Base-by-base conservation (phyloP, 2,113 vertebrate species). In the Lipophrys pholis region DNA sequence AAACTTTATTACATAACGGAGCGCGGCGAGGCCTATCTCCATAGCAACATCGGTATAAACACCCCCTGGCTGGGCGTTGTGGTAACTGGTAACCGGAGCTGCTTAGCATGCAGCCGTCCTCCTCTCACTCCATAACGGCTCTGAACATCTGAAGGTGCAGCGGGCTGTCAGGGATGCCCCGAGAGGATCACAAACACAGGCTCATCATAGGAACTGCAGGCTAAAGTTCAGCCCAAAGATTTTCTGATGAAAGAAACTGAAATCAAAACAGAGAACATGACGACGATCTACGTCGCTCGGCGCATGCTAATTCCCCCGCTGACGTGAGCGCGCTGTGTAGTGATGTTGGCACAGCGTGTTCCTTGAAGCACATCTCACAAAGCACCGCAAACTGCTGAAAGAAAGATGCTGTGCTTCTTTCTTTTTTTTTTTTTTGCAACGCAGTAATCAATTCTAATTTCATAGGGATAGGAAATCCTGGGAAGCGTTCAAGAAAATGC, bases 21-120 rank as follows among this genome's bases (percentile, higher is more conserved):
- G 73, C 80, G 78, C 12, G 39, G 65, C 68, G 60, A 57, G 77
- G 41, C 66, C 60, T 12, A 61, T 89, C 74, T 51, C 87, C 81
- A 80, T 87, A 43, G 88, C 55, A 89, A 81, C 87, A 49, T 64
- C 55, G 57, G 77, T 39, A 84, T 80, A 87, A 88, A 87, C 84
- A 84, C 59, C 78, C 80, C 51, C 40, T 12, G 72, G 73, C 57
- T 69, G n/a, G 0, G 21, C 43, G 58, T 70, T 60, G 63, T 71
- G 60, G 68, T 56, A 63, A 65, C 59, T 15, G 51, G 73, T 56
- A 63, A 65, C 59, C 14, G 48, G 73, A 54, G 73, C 69, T 61
- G 76, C 9, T 60, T 14, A 70, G 78, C 55, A 76, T 73, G 78
- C 74, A 69, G 43, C 66, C 45, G 36, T 66, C 64, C 50, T 46